These are phyloP conservation scores for Hippocampus zosterae DNA, from an alignment of 2,113 vertebrate species.

Conservation along the genomic window DNA sequence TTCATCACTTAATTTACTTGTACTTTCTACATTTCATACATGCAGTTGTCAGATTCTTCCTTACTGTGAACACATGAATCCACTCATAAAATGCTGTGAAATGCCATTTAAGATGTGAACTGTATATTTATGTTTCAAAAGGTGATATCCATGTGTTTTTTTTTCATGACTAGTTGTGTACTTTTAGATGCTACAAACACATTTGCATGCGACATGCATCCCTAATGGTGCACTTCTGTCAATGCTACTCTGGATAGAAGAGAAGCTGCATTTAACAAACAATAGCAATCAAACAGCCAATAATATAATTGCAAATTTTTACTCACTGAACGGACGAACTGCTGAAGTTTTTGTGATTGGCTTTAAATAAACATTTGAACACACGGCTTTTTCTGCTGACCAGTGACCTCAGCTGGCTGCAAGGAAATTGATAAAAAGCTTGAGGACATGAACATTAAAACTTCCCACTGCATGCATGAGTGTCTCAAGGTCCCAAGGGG, in stretches of 20 bases:
- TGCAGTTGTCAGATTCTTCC: no score
- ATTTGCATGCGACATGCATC: not conserved
- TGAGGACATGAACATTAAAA: slow-evolving; percentile 37
- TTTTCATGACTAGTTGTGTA: no score
- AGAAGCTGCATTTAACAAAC: not conserved
- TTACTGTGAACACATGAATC: no score
- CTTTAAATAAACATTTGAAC: slow-evolving; percentile 1
- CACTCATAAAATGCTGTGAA: no score
- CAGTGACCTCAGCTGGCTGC: slow-evolving; percentile 20
- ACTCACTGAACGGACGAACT: not conserved
- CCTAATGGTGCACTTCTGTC: not conserved
- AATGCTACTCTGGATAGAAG: not conserved
- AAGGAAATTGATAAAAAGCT: slow-evolving; percentile 41
- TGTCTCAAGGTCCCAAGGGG: slow-evolving; percentile 68
- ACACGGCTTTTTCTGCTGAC: slow-evolving; percentile 14
- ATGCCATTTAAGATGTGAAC: no score
- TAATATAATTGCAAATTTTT: not conserved
- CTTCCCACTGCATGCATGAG: slow-evolving; percentile 34
- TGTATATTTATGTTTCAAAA: no score
- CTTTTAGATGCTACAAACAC: not conserved
- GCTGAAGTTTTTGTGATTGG: slow-evolving; percentile 1
- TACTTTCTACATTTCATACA: no score
- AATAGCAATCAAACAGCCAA: not conserved
- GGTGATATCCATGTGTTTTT: no score
- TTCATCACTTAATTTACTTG: no score